phyloP scores from a whole-genome alignment of 2,113 vertebrate genomes.

The Nothocercus julius region DNA sequence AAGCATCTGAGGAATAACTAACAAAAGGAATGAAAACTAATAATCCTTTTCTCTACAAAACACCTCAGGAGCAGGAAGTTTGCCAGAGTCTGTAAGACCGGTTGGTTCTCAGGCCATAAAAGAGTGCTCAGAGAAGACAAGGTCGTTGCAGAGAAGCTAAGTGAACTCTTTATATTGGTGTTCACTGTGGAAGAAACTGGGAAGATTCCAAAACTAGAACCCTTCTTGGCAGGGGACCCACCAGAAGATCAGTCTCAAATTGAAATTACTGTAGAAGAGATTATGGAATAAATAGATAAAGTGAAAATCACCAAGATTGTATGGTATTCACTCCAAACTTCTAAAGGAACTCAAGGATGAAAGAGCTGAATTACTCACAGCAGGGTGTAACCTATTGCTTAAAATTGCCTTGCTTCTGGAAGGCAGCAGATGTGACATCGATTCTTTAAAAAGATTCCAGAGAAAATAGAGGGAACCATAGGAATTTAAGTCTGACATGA shows the following conservation, averaged over 20 bases:
- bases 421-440: not conserved
- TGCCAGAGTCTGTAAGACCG: not conserved
- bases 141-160: not conserved
- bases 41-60: conserved; percentile 29
- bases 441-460: not conserved
- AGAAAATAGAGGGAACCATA: not conserved
- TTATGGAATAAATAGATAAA: conserved; percentile 39
- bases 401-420: conserved; percentile 49
- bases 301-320: conserved; percentile 9
- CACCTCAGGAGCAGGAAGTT: not conserved
- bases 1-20: conserved; percentile 12
- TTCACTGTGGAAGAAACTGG: not conserved
- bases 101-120: conserved; percentile 4
- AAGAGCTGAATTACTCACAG: conserved; percentile 43
- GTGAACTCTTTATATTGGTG: not conserved
- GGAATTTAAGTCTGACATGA: not conserved
- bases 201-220: conserved; percentile 24
- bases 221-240: not conserved
- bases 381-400: conserved; percentile 22
- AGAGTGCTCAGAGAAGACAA: conserved; percentile 23
- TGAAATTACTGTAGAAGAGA: conserved; percentile 32
- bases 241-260: conserved; percentile 38
- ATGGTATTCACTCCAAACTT: conserved; percentile 14
- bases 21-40: conserved; percentile 45
- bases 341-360: conserved; percentile 11